These are phyloP conservation scores for Torymus auratus DNA, from an alignment of 2,888 invertebrate genomes.

Conservation along the genomic window DNA sequence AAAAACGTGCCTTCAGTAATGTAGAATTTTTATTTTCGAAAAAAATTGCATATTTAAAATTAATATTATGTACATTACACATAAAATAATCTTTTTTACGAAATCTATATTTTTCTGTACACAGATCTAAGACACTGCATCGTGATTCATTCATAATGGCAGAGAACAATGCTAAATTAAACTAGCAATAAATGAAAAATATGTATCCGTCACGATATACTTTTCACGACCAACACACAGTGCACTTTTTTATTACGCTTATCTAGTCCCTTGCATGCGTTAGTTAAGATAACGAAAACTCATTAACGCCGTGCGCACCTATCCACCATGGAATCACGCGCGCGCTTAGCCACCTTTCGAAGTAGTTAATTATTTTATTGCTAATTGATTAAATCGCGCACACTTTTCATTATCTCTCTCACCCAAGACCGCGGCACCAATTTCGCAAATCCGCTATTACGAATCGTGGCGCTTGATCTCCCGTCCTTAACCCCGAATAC, in stretches of 20 bases:
- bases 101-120: no score
- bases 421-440: background rate
- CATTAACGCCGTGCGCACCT: conserved; percentile 16
- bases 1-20: no score
- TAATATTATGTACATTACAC: no score
- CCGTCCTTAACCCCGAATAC: conserved; percentile 20
- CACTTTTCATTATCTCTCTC: background rate
- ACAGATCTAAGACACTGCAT: no score
- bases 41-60: no score
- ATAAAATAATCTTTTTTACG: no score
- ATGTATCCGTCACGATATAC: background rate
- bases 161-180: no score
- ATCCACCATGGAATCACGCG: background rate
- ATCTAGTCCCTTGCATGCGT: conserved; percentile 29
- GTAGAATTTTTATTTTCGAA: no score
- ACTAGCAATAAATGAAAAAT: conserved; percentile 13
- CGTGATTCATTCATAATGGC: no score
- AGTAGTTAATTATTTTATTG: conserved; percentile 50
- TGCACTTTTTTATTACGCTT: conserved; percentile 27
- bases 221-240: background rate
- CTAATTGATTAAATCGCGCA: conserved; percentile 49
- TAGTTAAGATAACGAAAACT: conserved; percentile 36
- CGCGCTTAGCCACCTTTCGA: background rate
- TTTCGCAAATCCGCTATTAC: conserved; percentile 46
- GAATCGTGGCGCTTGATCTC: background rate